A percentile compares a stretch with the other conserved stretches of the same genome.
phyloP scores from a whole-genome alignment of 2,797 vertebrate genomes.

The Melanotaenia maccullochi region DNA sequence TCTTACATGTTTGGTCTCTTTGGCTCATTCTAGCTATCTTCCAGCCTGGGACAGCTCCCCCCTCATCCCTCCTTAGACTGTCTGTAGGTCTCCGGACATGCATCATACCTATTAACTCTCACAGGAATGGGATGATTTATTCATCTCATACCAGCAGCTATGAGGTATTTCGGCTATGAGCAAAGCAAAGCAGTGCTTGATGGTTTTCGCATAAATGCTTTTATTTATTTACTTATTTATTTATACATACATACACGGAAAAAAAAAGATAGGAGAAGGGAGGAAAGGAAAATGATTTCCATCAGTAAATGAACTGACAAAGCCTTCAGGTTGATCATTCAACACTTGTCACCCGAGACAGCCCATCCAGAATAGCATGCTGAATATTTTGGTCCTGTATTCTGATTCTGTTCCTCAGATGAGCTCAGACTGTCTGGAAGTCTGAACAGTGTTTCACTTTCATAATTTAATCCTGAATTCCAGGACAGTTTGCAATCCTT shows the following conservation, averaged over 20 bases:
- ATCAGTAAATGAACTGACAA: neutral
- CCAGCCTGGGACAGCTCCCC: slow-evolving; percentile 14
- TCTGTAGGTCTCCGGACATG: slow-evolving; percentile 53
- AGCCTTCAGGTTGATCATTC: slow-evolving; percentile 6
- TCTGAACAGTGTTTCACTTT: slow-evolving; percentile 61
- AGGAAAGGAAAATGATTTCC: neutral
- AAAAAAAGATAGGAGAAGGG: neutral
- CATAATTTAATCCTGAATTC: slow-evolving; percentile 60
- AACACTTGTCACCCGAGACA: slow-evolving; percentile 17
- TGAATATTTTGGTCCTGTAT: slow-evolving; percentile 32
- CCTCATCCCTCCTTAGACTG: slow-evolving; percentile 8
- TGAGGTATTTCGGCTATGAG: slow-evolving; percentile 54
- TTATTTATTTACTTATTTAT: neutral
- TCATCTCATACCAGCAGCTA: slow-evolving; percentile 50
- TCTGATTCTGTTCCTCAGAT: slow-evolving; percentile 52
- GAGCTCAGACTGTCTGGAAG: slow-evolving; percentile 56
- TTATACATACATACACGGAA: neutral
- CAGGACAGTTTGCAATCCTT: slow-evolving; percentile 52
- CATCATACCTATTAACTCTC: slow-evolving; percentile 64
- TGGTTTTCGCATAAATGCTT: neutral
- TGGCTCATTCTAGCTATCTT: slow-evolving; percentile 27
- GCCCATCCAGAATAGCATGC: slow-evolving; percentile 27
- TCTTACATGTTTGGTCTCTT: slow-evolving; percentile 29
- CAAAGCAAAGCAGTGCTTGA: neutral
- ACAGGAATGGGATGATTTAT: slow-evolving; percentile 63